Base-by-base conservation (phyloP, 2,888 invertebrate genomes). In the Disparrhopalites patrizii region DNA sequence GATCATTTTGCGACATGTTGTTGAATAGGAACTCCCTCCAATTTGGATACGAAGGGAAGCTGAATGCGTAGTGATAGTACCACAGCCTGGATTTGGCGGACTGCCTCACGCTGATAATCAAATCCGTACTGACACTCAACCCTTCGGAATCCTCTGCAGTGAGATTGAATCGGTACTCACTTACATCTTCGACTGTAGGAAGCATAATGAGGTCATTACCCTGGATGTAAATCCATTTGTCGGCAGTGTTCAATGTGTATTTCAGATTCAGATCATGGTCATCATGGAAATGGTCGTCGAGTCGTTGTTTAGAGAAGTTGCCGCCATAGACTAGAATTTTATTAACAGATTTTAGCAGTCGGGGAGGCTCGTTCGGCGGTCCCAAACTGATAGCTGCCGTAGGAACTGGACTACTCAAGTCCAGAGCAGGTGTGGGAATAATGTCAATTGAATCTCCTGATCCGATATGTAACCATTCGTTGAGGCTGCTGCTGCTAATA, bases 31-130 rank as follows among this genome's bases (percentile, higher is more conserved):
- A 25, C 30, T 58, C 57, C 8, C 51, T 58, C 65, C 58, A 57
- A 25, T 58, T 65, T 10, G 31, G 50, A 36, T 18, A 65, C 31
- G 55, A 47, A 55, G 55, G 65, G 67, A 65, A 68, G 66, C 20
- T 68, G 13, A 73, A 51, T 10, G 36, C 61, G 25, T 68, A 70
- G 27, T 64, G 60, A 57, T 71, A 70, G 55, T 73, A 72, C 33
- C 66, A 68, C 15, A 64, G 56, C 10, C 71, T 36, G 1, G 64
- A 64, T 25, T 70, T 70, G 15, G 57, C 52, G 3, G 69, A 28
- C 40, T 72, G 69, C 10, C 72, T 20, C 1, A 72, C 72, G 38
- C 58, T 65, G 3, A 65, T n/a, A 1, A 33, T 43, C n/a, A 47
- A 25, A 52, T 52, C 55, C 13, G 62, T 65, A 18, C 51, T 64